Conservation (phyloP, 2,888 invertebrate species). For the Polyommatus iphigenia region DNA sequence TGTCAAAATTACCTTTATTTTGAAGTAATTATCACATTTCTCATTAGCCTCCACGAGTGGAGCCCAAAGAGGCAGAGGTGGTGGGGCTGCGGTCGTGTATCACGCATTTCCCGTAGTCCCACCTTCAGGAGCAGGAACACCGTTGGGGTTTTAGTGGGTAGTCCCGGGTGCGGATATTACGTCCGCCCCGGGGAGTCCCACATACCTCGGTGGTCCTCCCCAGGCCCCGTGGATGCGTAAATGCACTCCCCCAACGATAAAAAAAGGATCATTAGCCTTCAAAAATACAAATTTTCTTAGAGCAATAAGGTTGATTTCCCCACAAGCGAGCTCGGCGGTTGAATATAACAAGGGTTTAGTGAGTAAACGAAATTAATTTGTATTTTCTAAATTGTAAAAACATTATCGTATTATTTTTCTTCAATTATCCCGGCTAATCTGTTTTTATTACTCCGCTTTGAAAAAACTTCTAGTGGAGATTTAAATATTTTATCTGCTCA, state of each 20-base stretch:
- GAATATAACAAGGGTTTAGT: slow-evolving; percentile 32
- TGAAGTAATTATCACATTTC: too few relatives aligned
- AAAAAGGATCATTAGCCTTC: background rate
- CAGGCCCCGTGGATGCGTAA: too few relatives aligned
- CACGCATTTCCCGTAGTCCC: too few relatives aligned
- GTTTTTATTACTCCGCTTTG: background rate
- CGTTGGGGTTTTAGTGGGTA: too few relatives aligned
- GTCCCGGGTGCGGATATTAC: too few relatives aligned
- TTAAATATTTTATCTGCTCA: background rate
- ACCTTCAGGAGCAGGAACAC: too few relatives aligned
- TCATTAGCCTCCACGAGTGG: too few relatives aligned
- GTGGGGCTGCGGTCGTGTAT: too few relatives aligned
- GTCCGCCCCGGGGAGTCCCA: too few relatives aligned
- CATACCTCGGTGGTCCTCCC: too few relatives aligned
- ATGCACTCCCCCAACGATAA: too few relatives aligned
- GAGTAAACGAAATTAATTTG: background rate
- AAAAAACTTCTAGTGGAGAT: background rate
- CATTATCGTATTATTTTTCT: background rate
- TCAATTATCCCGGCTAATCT: background rate
- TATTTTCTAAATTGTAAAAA: slow-evolving; percentile 18
- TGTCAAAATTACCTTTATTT: background rate
- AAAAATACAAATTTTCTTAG: background rate
- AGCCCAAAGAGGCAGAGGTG: too few relatives aligned
- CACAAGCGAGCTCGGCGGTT: background rate
- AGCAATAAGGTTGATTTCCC: background rate